phyloP scores from a whole-genome alignment of 2,888 invertebrate species.

The Exephanes ischioxanthus region DNA sequence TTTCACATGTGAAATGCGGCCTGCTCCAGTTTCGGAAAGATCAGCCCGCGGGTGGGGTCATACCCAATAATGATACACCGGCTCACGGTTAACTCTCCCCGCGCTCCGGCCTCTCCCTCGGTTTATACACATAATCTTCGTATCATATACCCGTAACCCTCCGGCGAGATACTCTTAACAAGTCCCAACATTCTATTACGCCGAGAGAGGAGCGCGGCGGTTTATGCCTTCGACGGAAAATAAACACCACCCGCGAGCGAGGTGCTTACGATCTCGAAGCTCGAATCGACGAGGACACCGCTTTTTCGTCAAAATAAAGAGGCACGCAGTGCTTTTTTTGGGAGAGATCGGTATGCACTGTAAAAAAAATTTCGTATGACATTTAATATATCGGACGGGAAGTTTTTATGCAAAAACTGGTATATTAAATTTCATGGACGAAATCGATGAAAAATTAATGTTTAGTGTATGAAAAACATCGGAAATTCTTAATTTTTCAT shows the following conservation, averaged over 20 bases:
- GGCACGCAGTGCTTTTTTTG: neutral
- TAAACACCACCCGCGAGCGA: neutral
- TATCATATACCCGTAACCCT: conserved; percentile 55
- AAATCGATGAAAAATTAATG: no score
- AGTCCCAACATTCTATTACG: conserved; percentile 57
- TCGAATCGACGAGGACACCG: neutral
- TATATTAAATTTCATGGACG: no score
- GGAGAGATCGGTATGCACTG: no score
- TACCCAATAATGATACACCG: conserved; percentile 69
- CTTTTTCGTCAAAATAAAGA: conserved; percentile 15
- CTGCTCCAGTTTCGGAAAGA: conserved; percentile 82
- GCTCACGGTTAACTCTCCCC: conserved; percentile 51
- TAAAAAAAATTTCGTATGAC: no score
- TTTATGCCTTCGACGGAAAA: neutral
- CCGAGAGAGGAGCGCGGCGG: conserved; percentile 31
- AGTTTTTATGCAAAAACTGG: no score
- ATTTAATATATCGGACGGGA: no score
- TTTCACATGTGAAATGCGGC: conserved; percentile 81
- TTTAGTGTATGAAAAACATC: no score
- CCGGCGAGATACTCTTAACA: conserved; percentile 62
- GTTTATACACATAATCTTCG: conserved; percentile 38
- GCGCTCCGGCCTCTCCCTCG: conserved; percentile 27
- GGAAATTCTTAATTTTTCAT: no score
- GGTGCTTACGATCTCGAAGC: neutral
- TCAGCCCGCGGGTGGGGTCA: conserved; percentile 79